Evolutionary conservation across 2,797 vertebrate species (phyloP).

Genomic region (Rhabdomys pumilio): DNA sequence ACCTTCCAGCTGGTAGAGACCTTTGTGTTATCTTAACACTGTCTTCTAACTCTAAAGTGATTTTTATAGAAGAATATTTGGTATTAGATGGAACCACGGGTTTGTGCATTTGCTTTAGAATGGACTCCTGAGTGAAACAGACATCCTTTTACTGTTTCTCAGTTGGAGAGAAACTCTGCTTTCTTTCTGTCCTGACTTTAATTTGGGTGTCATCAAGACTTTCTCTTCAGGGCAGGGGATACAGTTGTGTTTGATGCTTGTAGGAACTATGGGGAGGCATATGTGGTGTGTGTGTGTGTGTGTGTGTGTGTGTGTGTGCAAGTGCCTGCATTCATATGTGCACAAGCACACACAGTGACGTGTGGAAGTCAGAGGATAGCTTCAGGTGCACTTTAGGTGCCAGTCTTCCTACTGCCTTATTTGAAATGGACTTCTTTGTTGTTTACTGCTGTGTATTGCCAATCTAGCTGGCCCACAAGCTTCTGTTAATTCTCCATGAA

Average conservation of each 20-base stretch:
- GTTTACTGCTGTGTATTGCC: neutral
- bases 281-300: neutral
- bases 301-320: no score
- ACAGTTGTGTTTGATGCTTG: neutral
- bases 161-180: neutral
- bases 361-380: neutral
- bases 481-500: neutral
- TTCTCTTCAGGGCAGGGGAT: neutral
- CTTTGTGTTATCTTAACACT: neutral
- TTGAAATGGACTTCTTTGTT: neutral
- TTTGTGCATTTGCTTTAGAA: neutral
- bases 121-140: neutral
- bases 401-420: neutral
- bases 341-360: neutral
- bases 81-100: neutral
- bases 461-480: neutral
- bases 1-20: constrained; percentile 77
- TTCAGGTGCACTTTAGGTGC: no score
- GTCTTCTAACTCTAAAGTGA: constrained; percentile 54
- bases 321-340: neutral
- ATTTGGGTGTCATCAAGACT: neutral
- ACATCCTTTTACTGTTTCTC: neutral
- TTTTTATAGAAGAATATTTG: neutral
- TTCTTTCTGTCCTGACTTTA: neutral
- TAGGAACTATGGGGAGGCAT: neutral